phyloP scores from a whole-genome alignment of 2,797 vertebrate genomes.

The Rousettus madagascariensis region DNA sequence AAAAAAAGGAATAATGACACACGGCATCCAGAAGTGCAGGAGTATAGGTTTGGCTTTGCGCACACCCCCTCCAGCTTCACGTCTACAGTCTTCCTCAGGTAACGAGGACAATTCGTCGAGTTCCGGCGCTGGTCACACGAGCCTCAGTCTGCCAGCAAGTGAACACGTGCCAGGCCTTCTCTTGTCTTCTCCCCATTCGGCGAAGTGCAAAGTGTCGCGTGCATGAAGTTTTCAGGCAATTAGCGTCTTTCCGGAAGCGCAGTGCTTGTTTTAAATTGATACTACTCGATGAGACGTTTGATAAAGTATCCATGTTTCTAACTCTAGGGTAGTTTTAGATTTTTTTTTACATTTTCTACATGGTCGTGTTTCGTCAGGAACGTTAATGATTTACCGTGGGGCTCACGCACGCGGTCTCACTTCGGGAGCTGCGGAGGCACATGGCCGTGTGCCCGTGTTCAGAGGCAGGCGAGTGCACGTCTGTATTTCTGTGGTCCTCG shows the following conservation, averaged over 20 bases:
- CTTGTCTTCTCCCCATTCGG: not conserved
- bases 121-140: not conserved
- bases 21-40: not conserved
- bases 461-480: no score
- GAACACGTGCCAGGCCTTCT: not conserved
- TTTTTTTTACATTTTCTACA: not conserved
- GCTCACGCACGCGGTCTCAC: not conserved
- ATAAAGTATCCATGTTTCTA: not conserved
- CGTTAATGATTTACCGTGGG: not conserved
- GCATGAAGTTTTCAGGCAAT: not conserved
- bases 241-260: not conserved
- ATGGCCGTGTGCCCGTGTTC: not conserved
- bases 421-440: no score
- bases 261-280: not conserved
- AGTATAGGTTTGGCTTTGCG: not conserved
- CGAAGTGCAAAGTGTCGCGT: not conserved
- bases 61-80: not conserved
- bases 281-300: not conserved
- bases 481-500: not conserved
- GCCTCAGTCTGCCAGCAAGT: not conserved
- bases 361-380: not conserved
- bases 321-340: not conserved
- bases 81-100: not conserved
- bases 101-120: not conserved
- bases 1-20: not conserved